Percentiles rank a stretch among this genome's conserved stretches.
Evolutionary conservation across 2,797 vertebrate species (phyloP).

Genomic region (Enteromius treurensis): DNA sequence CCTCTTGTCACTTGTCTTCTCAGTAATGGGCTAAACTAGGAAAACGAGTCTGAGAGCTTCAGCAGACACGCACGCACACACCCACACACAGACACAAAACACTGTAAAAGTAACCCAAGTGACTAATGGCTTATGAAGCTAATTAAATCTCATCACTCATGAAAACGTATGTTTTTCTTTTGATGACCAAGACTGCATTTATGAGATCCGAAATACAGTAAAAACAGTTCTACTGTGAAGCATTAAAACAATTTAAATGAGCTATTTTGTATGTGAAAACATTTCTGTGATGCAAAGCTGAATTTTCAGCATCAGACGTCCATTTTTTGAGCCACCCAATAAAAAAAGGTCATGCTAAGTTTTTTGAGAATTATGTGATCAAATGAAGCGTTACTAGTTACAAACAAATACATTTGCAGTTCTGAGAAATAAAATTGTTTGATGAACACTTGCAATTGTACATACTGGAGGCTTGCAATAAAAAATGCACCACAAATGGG

Average conservation of each 20-base stretch:
- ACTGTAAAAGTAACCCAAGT: neutral
- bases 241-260: neutral
- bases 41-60: neutral
- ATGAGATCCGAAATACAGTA: neutral
- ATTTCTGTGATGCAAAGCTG: neutral
- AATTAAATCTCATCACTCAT: neutral
- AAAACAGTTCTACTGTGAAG: neutral
- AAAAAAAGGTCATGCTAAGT: neutral
- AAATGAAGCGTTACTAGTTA: neutral
- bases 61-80: neutral
- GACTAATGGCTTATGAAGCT: neutral
- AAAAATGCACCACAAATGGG: too few species aligned
- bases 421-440: too few species aligned
- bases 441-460: neutral
- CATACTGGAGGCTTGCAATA: too few species aligned
- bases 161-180: neutral
- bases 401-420: too few species aligned
- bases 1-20: neutral
- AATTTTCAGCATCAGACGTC: neutral
- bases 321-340: neutral
- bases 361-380: neutral
- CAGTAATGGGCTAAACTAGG: neutral
- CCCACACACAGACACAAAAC: neutral
- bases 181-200: neutral
- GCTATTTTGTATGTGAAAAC: neutral